Evolutionary conservation across 2,888 invertebrate genomes (phyloP).

Genomic region (Lamproptera curius): DNA sequence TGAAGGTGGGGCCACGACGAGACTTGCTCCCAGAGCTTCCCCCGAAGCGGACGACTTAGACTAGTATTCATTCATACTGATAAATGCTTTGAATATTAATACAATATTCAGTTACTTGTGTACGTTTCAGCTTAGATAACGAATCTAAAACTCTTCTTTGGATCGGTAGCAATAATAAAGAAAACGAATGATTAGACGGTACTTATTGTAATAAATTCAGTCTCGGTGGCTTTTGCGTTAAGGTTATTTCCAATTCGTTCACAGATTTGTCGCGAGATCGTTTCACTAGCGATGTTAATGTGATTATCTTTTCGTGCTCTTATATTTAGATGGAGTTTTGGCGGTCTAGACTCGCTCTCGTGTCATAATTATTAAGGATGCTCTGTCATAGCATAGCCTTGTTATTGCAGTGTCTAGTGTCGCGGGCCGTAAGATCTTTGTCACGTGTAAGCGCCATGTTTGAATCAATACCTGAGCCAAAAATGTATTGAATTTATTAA

Average conservation of each 20-base stretch:
- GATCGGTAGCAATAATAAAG: constrained; percentile 4
- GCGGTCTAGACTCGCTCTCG: not conserved
- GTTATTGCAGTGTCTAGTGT: constrained; percentile 8
- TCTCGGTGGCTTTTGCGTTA: constrained; percentile 2
- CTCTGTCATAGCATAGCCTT: too few relatives aligned
- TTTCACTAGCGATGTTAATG: not conserved
- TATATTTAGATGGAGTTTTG: not conserved
- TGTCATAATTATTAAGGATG: constrained; percentile 1
- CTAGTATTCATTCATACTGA: constrained; percentile 29
- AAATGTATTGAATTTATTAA: too few relatives aligned
- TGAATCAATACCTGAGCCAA: too few relatives aligned
- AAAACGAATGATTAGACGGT: constrained; percentile 10
- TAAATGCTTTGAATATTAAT: not conserved
- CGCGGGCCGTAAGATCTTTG: constrained; percentile 9
- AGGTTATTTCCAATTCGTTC: not conserved
- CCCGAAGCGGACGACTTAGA: constrained; percentile 63
- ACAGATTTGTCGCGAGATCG: not conserved
- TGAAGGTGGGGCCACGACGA: constrained; percentile 27
- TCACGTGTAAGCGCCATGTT: constrained; percentile 1
- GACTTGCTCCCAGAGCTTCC: constrained; percentile 47
- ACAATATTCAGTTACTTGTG: constrained; percentile 11
- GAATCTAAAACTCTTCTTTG: constrained; percentile 11
- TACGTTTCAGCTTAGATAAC: constrained; percentile 13
- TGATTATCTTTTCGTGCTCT: not conserved
- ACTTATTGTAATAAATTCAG: constrained; percentile 7